These are phyloP conservation scores for Bombus impatiens DNA, from an alignment of 1,140 invertebrate species.

Conservation along the genomic window DNA sequence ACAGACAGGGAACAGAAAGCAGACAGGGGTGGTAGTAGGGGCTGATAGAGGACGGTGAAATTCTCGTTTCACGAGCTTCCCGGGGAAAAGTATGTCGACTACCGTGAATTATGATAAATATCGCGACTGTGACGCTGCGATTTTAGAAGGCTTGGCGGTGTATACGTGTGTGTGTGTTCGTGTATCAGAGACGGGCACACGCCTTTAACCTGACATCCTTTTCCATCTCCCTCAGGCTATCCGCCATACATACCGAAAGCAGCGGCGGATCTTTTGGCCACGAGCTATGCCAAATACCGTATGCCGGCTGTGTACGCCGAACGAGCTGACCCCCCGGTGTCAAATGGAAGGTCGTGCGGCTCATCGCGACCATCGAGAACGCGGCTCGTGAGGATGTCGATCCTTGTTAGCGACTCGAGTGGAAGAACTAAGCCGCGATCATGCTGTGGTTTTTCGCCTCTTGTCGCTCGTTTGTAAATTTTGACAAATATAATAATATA, in stretches of 20 bases:
- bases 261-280: slow-evolving; percentile 10
- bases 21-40: neutral
- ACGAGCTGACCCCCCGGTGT: slow-evolving; percentile 45
- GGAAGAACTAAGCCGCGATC: neutral
- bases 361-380: slow-evolving; percentile 7
- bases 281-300: slow-evolving; percentile 29
- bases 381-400: slow-evolving; percentile 46
- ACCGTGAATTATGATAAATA: slow-evolving; percentile 76
- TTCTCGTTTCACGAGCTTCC: slow-evolving; percentile 41
- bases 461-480: no score
- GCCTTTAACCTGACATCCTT: slow-evolving; percentile 42
- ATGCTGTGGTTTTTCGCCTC: no score
- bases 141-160: slow-evolving; percentile 35
- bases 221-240: slow-evolving; percentile 32
- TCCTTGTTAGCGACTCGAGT: slow-evolving; percentile 6
- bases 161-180: neutral
- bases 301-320: slow-evolving; percentile 35
- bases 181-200: neutral
- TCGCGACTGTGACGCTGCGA: slow-evolving; percentile 66
- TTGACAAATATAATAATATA: no score
- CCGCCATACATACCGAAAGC: slow-evolving; percentile 51
- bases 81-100: slow-evolving; percentile 63
- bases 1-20: neutral
- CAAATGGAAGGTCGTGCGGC: slow-evolving; percentile 44
- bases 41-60: slow-evolving; percentile 19